A percentile compares a stretch with the other conserved stretches of the same genome.
Evolutionary conservation across 1,140 invertebrate genomes (phyloP).

Genomic region (Manduca sexta): DNA sequence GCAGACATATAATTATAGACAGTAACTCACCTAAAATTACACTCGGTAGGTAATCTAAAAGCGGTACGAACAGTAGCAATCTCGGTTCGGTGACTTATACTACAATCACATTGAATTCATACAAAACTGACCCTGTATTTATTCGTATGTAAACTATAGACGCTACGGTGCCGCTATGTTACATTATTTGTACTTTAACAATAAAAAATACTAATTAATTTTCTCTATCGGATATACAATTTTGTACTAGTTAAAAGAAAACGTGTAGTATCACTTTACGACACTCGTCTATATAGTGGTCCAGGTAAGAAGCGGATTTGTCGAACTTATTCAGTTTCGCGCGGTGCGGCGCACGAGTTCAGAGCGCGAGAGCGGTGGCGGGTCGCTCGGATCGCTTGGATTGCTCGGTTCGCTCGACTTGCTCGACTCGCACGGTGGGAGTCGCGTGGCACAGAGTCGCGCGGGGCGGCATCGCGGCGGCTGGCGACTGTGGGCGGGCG

Average conservation of each 20-base stretch:
- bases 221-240: slow-evolving; percentile 61
- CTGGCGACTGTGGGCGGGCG: slow-evolving; percentile 38
- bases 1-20: slow-evolving; percentile 16
- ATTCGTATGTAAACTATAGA: slow-evolving; percentile 64
- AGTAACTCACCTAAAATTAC: slow-evolving; percentile 57
- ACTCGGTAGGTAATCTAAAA: slow-evolving; percentile 49
- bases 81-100: slow-evolving; percentile 62
- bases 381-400: slow-evolving; percentile 22
- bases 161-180: slow-evolving; percentile 61
- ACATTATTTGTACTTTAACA: slow-evolving; percentile 68
- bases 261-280: slow-evolving; percentile 39
- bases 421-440: too few species aligned
- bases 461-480: slow-evolving; percentile 54
- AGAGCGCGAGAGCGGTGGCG: slow-evolving; percentile 30
- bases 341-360: slow-evolving; percentile 37
- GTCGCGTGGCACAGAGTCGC: slow-evolving; percentile 30
- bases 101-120: slow-evolving; percentile 73
- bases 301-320: slow-evolving; percentile 70
- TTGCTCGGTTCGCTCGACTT: too few species aligned
- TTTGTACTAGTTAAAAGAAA: slow-evolving; percentile 65
- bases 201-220: slow-evolving; percentile 62
- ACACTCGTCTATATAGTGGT: slow-evolving; percentile 67
- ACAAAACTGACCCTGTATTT: slow-evolving; percentile 72
- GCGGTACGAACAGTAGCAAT: slow-evolving; percentile 57
- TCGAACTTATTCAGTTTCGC: slow-evolving; percentile 72